Evolutionary conservation across 2,797 vertebrate genomes (phyloP).

Genomic region (Arrhamphus sclerolepis): DNA sequence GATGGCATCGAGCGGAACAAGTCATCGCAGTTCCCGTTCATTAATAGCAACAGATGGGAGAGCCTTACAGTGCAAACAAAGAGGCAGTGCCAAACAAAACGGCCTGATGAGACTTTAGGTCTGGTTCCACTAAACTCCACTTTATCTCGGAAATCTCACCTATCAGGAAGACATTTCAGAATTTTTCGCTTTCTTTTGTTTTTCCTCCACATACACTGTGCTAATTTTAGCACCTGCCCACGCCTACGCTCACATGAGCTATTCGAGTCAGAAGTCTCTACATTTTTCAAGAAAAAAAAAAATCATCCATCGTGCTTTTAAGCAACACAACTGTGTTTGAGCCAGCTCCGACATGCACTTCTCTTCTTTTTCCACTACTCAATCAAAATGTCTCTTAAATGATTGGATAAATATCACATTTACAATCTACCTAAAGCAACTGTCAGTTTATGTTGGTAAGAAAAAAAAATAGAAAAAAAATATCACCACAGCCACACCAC

Average conservation of each 20-base stretch:
- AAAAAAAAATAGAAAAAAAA: no score
- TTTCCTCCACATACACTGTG: conserved; percentile 6
- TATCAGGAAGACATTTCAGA: conserved; percentile 38
- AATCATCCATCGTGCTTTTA: no score
- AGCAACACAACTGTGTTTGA: no score
- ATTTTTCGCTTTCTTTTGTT: no score
- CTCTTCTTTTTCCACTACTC: no score
- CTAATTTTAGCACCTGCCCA: conserved; percentile 41
- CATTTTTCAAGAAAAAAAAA: background rate
- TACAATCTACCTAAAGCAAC: no score
- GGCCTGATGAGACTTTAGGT: conserved; percentile 46
- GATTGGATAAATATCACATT: no score
- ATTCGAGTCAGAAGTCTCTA: background rate
- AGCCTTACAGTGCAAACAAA: conserved; percentile 62
- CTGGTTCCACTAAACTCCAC: conserved; percentile 35
- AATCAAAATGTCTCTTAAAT: no score
- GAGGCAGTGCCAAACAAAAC: conserved; percentile 64
- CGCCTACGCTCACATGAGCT: background rate
- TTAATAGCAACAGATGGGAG: conserved; percentile 64
- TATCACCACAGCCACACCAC: no score
- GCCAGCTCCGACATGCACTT: no score
- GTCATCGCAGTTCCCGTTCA: conserved; percentile 33
- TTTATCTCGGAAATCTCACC: conserved; percentile 25
- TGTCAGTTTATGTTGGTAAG: no score
- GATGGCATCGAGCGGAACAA: conserved; percentile 12